Percentiles rank a stretch among this genome's conserved stretches.
Evolutionary conservation across 2,797 vertebrate genomes (phyloP).

Genomic region (Threskiornis aethiopicus): DNA sequence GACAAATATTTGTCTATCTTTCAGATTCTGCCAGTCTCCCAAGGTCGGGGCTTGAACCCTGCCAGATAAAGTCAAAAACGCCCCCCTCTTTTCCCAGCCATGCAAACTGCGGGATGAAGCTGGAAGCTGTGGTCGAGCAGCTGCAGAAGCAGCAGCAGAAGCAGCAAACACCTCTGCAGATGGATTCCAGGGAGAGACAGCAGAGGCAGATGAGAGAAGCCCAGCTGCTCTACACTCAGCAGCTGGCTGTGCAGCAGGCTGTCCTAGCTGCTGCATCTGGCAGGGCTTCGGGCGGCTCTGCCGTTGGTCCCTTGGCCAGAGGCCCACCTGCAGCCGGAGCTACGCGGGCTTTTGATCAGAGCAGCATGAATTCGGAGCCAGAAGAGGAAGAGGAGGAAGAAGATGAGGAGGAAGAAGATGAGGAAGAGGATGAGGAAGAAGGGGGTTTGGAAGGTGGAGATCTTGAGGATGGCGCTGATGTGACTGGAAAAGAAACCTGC

Average conservation of each 20-base stretch:
- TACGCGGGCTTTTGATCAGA: constrained; percentile 58
- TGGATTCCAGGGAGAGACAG: constrained; percentile 84
- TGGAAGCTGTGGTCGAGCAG: constrained; percentile 90
- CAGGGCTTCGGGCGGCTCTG: constrained; percentile 70
- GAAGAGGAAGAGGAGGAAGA: constrained; percentile 72
- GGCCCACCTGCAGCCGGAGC: constrained; percentile 52
- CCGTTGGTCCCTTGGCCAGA: constrained; percentile 71
- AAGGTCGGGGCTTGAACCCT: constrained; percentile 58
- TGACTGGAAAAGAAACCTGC: constrained; percentile 69
- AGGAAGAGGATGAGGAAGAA: constrained; percentile 75
- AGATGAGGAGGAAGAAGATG: constrained; percentile 22
- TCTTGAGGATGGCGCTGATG: constrained; percentile 61
- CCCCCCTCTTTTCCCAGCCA: constrained; percentile 68
- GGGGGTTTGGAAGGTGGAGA: constrained; percentile 75
- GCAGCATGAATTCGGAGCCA: constrained; percentile 68
- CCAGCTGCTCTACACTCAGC: constrained; percentile 86
- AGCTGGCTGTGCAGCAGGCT: constrained; percentile 84
- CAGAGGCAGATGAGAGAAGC: constrained; percentile 86
- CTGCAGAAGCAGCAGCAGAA: constrained; percentile 89
- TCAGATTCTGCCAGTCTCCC: constrained; percentile 65
- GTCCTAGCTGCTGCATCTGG: constrained; percentile 81
- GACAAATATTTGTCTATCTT: constrained; percentile 56
- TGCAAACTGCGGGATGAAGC: constrained; percentile 83
- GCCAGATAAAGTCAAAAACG: background rate
- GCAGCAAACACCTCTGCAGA: constrained; percentile 82